Percentiles rank a stretch among this genome's conserved stretches.
Conservation (phyloP, 2,797 vertebrate genomes). For the Sebastes steindachneri region DNA sequence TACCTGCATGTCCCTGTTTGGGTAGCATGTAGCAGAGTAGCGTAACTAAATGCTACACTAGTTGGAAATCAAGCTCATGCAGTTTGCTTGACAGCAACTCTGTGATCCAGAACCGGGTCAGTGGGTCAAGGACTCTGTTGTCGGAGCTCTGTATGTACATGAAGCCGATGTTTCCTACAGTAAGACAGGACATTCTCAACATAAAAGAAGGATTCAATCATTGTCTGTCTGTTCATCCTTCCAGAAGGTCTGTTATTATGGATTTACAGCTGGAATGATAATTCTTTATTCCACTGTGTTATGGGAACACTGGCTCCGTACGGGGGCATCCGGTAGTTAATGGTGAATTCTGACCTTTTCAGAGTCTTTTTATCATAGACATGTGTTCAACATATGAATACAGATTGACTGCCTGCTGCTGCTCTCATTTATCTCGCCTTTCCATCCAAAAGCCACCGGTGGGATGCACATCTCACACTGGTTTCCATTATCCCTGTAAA, state of each 20-base stretch:
- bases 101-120: neutral
- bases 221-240: neutral
- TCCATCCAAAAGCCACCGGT: slow-evolving; percentile 26
- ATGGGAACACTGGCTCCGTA: slow-evolving; percentile 16
- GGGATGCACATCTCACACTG: slow-evolving; percentile 52
- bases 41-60: too few relatives aligned
- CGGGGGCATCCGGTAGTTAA: slow-evolving; percentile 25
- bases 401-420: slow-evolving; percentile 50
- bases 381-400: slow-evolving; percentile 56
- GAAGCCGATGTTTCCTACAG: neutral
- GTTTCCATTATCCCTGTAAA: slow-evolving; percentile 69
- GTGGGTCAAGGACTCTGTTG: neutral
- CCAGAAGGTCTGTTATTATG: neutral
- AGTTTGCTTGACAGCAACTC: neutral
- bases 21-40: too few relatives aligned
- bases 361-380: slow-evolving; percentile 39
- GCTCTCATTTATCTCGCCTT: slow-evolving; percentile 23
- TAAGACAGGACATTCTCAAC: neutral
- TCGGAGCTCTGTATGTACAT: neutral
- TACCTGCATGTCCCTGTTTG: neutral
- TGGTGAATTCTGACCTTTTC: slow-evolving; percentile 57
- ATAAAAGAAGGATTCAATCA: neutral
- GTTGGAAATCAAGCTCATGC: neutral
- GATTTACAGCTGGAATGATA: slow-evolving; percentile 15
- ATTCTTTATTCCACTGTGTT: slow-evolving; percentile 1